Conservation (phyloP, 2,888 invertebrate species). For the Apodemia duryi region DNA sequence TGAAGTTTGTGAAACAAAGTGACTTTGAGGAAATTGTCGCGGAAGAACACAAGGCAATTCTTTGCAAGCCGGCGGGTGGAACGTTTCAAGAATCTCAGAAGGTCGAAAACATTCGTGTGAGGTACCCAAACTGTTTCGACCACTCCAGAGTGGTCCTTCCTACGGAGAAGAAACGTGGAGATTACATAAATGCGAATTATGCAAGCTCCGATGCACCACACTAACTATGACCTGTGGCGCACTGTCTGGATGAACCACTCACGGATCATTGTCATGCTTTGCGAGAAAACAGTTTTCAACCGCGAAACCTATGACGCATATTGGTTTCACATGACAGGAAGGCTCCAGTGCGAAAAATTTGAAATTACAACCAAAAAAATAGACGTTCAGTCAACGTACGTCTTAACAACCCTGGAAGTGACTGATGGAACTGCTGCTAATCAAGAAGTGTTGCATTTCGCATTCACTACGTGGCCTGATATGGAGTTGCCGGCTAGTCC, state of each 20-base stretch:
- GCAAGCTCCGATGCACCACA: background rate
- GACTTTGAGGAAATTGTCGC: background rate
- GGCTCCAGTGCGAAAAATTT: conserved; percentile 5
- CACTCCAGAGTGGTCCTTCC: too few species aligned
- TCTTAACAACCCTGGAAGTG: conserved; percentile 12
- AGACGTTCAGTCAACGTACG: conserved; percentile 6
- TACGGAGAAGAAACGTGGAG: too few species aligned
- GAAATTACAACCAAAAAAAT: conserved; percentile 15
- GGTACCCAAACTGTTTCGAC: background rate
- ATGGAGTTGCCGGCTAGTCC: too few species aligned
- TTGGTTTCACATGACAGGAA: background rate
- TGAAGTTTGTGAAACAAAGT: background rate
- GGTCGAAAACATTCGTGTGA: background rate
- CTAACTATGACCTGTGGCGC: conserved; percentile 16
- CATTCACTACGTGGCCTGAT: conserved; percentile 4
- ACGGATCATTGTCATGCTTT: conserved; percentile 18
- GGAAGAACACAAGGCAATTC: background rate
- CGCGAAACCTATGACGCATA: conserved; percentile 14
- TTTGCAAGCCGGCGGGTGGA: background rate
- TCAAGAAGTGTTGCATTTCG: conserved; percentile 17
- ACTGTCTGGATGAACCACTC: conserved; percentile 18
- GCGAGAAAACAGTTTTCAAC: conserved; percentile 17
- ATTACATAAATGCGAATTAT: too few species aligned
- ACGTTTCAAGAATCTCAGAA: background rate
- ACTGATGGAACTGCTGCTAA: conserved; percentile 15